Conservation (phyloP, 2,113 vertebrate species). For the Diadophis punctatus region DNA sequence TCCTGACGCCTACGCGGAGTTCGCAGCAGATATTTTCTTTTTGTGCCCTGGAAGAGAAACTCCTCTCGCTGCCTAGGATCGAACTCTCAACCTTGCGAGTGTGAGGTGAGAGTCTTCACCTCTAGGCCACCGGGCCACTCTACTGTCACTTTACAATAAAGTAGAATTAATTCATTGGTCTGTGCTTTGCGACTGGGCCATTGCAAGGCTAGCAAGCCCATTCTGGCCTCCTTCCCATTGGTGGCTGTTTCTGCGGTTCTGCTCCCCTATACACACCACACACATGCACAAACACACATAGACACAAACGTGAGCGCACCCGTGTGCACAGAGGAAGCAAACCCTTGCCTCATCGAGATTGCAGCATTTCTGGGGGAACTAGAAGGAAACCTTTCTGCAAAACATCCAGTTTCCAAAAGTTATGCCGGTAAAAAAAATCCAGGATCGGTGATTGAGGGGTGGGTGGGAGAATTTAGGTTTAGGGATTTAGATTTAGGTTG, state of each 20-base stretch:
- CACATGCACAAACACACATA: not conserved
- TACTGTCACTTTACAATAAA: not conserved
- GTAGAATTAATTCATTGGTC: not conserved
- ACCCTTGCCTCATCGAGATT: not conserved
- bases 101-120: too few species aligned
- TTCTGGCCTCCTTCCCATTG: not conserved
- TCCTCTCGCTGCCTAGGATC: too few species aligned
- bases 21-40: too few species aligned
- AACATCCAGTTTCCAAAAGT: not conserved
- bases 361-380: not conserved
- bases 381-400: not conserved
- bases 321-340: not conserved
- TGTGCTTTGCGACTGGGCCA: not conserved
- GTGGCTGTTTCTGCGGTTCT: not conserved
- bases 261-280: not conserved
- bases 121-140: not conserved
- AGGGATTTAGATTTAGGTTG: not conserved
- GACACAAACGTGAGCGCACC: not conserved
- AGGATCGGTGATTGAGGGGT: not conserved
- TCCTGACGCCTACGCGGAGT: too few species aligned
- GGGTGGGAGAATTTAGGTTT: too few species aligned
- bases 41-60: too few species aligned
- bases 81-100: too few species aligned
- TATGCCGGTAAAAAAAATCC: not conserved
- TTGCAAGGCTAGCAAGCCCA: not conserved